Conservation (phyloP, 1,140 invertebrate species). For the Spodoptera litura region DNA sequence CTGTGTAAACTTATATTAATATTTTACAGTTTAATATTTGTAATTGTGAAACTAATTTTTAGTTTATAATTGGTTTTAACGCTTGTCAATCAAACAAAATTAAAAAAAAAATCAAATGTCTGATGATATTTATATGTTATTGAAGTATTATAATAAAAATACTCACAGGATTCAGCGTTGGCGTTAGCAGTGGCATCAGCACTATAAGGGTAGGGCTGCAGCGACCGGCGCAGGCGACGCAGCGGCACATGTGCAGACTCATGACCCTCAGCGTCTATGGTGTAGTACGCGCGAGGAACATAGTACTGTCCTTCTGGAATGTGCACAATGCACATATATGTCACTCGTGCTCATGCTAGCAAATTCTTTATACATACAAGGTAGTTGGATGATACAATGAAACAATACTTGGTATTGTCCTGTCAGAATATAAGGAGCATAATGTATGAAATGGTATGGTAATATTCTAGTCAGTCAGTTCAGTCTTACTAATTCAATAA, state of each 20-base stretch:
- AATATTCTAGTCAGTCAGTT: too few relatives aligned
- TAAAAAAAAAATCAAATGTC: too few relatives aligned
- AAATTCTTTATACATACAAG: neutral
- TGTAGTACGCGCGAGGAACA: constrained; percentile 80
- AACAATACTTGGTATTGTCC: too few relatives aligned
- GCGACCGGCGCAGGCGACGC: constrained; percentile 71
- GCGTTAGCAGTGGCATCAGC: constrained; percentile 67
- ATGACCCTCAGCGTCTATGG: constrained; percentile 77
- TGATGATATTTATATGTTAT: neutral
- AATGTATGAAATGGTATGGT: too few relatives aligned
- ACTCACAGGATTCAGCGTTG: constrained; percentile 68
- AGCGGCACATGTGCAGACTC: constrained; percentile 74
- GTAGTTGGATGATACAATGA: too few relatives aligned
- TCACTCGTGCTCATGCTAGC: constrained; percentile 25
- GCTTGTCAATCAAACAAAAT: too few relatives aligned
- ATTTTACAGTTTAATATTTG: too few relatives aligned
- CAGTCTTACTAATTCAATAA: too few relatives aligned
- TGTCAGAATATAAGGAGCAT: too few relatives aligned
- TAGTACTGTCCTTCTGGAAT: constrained; percentile 80
- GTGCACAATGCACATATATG: constrained; percentile 39
- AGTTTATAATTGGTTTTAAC: too few relatives aligned
- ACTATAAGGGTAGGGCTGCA: constrained; percentile 61
- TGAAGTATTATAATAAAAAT: neutral
- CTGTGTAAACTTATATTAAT: too few relatives aligned
- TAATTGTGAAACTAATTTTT: too few relatives aligned